Conservation (phyloP, 37 sponge, comb jelly and placozoan genomes). For the Dysidea cf. avara region DNA sequence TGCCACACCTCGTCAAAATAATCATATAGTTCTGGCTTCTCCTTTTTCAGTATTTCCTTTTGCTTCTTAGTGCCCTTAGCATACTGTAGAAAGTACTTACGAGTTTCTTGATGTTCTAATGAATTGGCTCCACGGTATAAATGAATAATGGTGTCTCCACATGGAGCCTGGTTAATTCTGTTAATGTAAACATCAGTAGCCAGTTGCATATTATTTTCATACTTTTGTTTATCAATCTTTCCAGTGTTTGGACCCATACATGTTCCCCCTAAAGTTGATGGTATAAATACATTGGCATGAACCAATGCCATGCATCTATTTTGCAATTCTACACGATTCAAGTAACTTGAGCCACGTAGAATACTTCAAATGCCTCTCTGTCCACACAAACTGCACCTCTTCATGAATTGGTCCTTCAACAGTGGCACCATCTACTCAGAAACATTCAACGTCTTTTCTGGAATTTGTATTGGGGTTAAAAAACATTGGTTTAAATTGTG, state of each 20-base stretch:
- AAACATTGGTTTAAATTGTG: neutral
- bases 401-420: constrained; percentile 35
- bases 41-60: no score
- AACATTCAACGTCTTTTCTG: constrained; percentile 18
- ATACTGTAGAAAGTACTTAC: neutral
- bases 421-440: constrained; percentile 33
- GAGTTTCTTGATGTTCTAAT: neutral
- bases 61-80: no score
- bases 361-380: neutral
- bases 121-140: constrained; percentile 26
- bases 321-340: constrained; percentile 32
- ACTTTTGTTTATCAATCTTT: constrained; percentile 9
- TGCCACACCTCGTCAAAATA: constrained; percentile 20
- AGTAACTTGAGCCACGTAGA: constrained; percentile 26
- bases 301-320: constrained; percentile 13
- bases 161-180: neutral
- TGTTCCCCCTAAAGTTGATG: constrained; percentile 16
- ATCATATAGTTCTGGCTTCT: constrained; percentile 19
- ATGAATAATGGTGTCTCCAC: constrained; percentile 40
- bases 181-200: constrained; percentile 33
- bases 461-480: neutral
- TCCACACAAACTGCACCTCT: constrained; percentile 39
- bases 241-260: neutral
- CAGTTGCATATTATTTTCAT: constrained; percentile 6
- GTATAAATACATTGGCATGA: constrained; percentile 23